phyloP scores from a whole-genome alignment of 2,113 vertebrate species.

The Rynchops niger region DNA sequence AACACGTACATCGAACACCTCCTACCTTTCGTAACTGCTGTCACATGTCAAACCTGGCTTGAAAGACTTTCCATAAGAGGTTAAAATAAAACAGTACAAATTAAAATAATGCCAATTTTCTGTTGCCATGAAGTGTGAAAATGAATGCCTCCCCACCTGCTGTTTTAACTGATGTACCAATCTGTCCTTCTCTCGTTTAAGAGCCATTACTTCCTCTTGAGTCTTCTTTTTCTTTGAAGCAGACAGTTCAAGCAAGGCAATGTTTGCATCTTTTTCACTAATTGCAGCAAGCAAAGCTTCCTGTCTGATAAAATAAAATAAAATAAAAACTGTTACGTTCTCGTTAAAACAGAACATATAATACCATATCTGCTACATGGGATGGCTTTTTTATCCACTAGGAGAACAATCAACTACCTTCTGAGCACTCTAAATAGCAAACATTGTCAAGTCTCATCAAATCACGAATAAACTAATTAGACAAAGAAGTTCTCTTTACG shows the following conservation, averaged over 20 bases:
- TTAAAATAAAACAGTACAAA: slow-evolving; percentile 39
- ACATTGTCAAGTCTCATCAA: background rate
- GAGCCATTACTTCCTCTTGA: slow-evolving; percentile 94
- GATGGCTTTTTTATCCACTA: background rate
- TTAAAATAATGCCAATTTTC: background rate
- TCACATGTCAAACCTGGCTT: background rate
- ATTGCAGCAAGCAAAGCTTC: slow-evolving; percentile 97
- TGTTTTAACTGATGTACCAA: slow-evolving; percentile 98
- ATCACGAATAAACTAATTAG: background rate
- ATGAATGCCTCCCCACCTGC: slow-evolving; percentile 80
- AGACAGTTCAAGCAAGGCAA: slow-evolving; percentile 95
- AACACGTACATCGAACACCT: background rate
- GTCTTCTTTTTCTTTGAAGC: slow-evolving; percentile 99
- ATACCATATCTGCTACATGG: background rate
- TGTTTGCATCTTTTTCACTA: slow-evolving; percentile 99
- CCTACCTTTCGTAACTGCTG: slow-evolving; percentile 37
- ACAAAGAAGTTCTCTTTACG: background rate
- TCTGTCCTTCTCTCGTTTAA: slow-evolving; percentile 96
- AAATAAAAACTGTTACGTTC: slow-evolving; percentile 8
- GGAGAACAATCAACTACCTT: background rate
- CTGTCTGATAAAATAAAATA: slow-evolving; percentile 84
- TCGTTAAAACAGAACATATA: background rate
- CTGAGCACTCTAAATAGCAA: background rate
- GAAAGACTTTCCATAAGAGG: slow-evolving; percentile 24
- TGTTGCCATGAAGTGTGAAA: background rate